Conservation (phyloP, 2,888 invertebrate genomes). For the Drepana falcataria region DNA sequence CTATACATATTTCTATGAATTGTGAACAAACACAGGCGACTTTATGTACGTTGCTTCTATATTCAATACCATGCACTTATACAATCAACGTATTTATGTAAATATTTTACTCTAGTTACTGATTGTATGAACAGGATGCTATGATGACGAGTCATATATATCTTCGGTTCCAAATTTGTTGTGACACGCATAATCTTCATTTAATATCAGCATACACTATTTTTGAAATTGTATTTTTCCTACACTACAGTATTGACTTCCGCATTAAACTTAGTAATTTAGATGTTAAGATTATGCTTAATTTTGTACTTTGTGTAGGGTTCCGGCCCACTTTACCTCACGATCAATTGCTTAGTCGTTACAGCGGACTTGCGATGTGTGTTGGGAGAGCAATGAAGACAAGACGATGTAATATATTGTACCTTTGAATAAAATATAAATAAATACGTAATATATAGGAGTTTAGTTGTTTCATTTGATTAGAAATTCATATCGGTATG, state of each 20-base stretch:
- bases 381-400: conserved; percentile 61
- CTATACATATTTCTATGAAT: neutral
- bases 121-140: conserved; percentile 29
- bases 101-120: conserved; percentile 58
- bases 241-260: conserved; percentile 74
- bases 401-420: conserved; percentile 77
- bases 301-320: conserved; percentile 73
- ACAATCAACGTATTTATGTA: conserved; percentile 31
- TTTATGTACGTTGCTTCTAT: neutral
- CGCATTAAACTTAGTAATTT: conserved; percentile 61
- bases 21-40: conserved; percentile 1
- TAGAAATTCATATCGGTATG: no score
- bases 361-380: conserved; percentile 62
- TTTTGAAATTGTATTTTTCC: conserved; percentile 62
- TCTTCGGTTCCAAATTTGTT: conserved; percentile 30
- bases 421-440: conserved; percentile 76
- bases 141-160: conserved; percentile 30
- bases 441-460: conserved; percentile 78
- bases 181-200: conserved; percentile 66
- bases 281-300: conserved; percentile 69
- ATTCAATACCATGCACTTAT: neutral
- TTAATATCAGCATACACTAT: conserved; percentile 47
- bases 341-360: conserved; percentile 71
- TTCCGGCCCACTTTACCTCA: conserved; percentile 61
- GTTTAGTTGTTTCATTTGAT: conserved; percentile 39